Percentiles rank a stretch among this genome's conserved stretches.
phyloP scores from a whole-genome alignment of 2,888 invertebrate species.

The Liposcelis brunnea region DNA sequence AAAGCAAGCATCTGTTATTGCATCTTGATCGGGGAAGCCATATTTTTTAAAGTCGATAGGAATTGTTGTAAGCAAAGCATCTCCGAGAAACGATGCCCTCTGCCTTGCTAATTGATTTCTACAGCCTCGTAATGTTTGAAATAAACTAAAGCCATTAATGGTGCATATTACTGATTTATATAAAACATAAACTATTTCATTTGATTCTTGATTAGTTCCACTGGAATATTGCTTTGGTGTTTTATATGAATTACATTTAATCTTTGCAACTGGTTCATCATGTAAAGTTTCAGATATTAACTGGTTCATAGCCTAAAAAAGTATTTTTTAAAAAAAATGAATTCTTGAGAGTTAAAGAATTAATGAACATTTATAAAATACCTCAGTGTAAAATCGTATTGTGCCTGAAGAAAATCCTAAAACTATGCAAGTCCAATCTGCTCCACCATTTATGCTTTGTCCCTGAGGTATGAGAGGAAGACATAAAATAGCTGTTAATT shows the following conservation, averaged over 20 bases:
- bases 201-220: slow-evolving; percentile 21
- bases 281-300: slow-evolving; percentile 72
- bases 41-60: slow-evolving; percentile 68
- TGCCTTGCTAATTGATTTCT: slow-evolving; percentile 66
- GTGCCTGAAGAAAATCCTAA: slow-evolving; percentile 73
- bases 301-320: slow-evolving; percentile 47
- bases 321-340: not conserved
- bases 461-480: slow-evolving; percentile 33
- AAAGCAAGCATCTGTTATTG: slow-evolving; percentile 58
- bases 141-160: slow-evolving; percentile 58
- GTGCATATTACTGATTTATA: slow-evolving; percentile 55
- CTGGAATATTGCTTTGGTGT: slow-evolving; percentile 28
- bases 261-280: slow-evolving; percentile 54
- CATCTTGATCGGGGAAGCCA: slow-evolving; percentile 60
- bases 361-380: slow-evolving; percentile 17
- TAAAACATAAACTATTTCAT: slow-evolving; percentile 57
- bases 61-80: slow-evolving; percentile 29
- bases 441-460: slow-evolving; percentile 38
- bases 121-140: slow-evolving; percentile 59
- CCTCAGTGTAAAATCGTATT: slow-evolving; percentile 76
- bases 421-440: slow-evolving; percentile 87
- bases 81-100: slow-evolving; percentile 23
- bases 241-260: slow-evolving; percentile 60
- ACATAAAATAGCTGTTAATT: slow-evolving; percentile 32
- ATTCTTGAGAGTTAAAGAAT: not conserved